Percentiles rank a stretch among this genome's conserved stretches.
These are phyloP conservation scores for Holacanthus passer DNA, from an alignment of 2,113 vertebrate genomes.

Conservation along the genomic window DNA sequence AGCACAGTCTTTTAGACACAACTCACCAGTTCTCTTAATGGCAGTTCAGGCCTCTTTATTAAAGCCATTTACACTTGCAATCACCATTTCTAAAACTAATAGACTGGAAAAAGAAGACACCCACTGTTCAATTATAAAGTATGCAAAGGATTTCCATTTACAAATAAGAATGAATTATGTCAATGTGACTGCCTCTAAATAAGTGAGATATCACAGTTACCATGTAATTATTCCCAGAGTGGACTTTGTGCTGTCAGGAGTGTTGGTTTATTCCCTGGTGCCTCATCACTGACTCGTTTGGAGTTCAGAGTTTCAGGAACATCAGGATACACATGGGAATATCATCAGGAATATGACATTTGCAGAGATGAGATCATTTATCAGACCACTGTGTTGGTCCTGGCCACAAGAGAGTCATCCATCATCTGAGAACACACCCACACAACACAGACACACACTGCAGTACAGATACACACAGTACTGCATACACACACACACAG, in stretches of 20 bases:
- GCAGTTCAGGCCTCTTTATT: neutral
- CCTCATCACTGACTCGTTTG: constrained; percentile 55
- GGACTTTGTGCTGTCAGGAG: constrained; percentile 37
- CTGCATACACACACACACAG: constrained; percentile 2
- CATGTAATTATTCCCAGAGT: constrained; percentile 50
- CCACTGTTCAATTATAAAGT: neutral
- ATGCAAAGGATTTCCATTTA: neutral
- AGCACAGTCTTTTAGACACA: neutral
- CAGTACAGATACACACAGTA: constrained; percentile 2
- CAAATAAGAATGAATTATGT: constrained; percentile 5
- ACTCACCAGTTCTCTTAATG: constrained; percentile 4
- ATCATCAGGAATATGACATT: constrained; percentile 64
- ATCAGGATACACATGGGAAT: constrained; percentile 48
- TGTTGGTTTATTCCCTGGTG: constrained; percentile 61
- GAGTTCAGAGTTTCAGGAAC: constrained; percentile 52
- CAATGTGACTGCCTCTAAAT: neutral
- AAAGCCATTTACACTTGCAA: constrained; percentile 5
- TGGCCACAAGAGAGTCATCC: constrained; percentile 66
- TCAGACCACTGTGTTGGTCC: constrained; percentile 68
- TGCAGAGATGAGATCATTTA: constrained; percentile 72
- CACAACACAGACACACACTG: constrained; percentile 29
- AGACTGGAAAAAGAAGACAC: neutral
- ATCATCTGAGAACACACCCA: constrained; percentile 57
- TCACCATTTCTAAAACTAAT: neutral
- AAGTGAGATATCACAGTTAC: neutral